Conservation (phyloP, 1,140 invertebrate species). For the Papilio polytes region DNA sequence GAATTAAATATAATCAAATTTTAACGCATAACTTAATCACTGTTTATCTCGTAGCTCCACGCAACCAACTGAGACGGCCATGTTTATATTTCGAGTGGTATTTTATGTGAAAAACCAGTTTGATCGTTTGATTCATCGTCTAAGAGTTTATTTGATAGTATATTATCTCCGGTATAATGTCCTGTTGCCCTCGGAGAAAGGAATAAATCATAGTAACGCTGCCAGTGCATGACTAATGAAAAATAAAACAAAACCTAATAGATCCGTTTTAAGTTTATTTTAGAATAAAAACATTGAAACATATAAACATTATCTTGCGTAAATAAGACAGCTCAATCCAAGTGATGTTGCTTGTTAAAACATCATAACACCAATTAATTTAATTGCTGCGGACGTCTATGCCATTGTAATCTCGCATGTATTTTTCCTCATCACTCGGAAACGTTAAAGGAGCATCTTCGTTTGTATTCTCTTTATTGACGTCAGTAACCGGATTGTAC, state of each 20-base stretch:
- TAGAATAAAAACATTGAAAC: background rate
- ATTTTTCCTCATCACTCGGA: conserved; percentile 27
- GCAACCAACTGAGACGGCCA: conserved; percentile 32
- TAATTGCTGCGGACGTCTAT: conserved; percentile 20
- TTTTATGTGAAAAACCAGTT: conserved; percentile 37
- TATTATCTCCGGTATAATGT: background rate
- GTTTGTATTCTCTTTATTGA: conserved; percentile 11
- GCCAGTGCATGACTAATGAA: background rate
- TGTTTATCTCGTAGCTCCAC: conserved; percentile 24
- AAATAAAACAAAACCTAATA: background rate
- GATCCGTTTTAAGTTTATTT: background rate
- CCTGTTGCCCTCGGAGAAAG: conserved; percentile 8
- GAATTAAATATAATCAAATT: conserved; percentile 5
- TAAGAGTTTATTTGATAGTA: conserved; percentile 27
- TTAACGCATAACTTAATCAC: conserved; percentile 11
- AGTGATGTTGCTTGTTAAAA: conserved; percentile 3
- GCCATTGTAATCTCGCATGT: conserved; percentile 24
- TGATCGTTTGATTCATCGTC: conserved; percentile 38
- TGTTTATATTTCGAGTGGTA: conserved; percentile 28
- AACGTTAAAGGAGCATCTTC: background rate
- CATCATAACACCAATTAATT: conserved; percentile 20
- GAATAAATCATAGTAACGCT: background rate
- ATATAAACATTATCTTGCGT: background rate
- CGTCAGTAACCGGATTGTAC: conserved; percentile 16
- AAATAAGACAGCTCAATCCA: background rate